Percentiles rank a stretch among this genome's conserved stretches.
Evolutionary conservation across 2,888 invertebrate species (phyloP).

Genomic region (Thereva nobilitata): DNA sequence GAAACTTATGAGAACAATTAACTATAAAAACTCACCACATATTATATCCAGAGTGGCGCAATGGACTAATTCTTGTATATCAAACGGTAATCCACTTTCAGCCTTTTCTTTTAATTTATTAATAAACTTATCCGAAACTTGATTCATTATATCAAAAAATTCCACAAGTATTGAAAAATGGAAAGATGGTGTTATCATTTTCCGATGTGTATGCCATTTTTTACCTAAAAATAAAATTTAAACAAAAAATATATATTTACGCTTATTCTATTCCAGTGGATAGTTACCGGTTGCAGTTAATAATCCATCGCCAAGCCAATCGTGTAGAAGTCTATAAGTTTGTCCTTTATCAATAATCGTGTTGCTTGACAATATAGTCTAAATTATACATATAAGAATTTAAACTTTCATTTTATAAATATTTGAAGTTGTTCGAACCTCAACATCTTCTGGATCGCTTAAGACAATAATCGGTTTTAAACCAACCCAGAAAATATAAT

Average conservation of each 20-base stretch:
- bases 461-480: conserved; percentile 45
- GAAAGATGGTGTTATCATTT: conserved; percentile 62
- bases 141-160: conserved; percentile 59
- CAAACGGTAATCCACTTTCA: conserved; percentile 51
- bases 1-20: too few relatives aligned
- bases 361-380: conserved; percentile 54
- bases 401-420: background rate
- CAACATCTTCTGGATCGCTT: conserved; percentile 47
- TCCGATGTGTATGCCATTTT: conserved; percentile 61
- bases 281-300: conserved; percentile 56
- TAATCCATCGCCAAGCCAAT: conserved; percentile 61
- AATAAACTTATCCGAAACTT: conserved; percentile 60
- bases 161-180: conserved; percentile 61
- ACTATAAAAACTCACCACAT: conserved; percentile 59
- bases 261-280: background rate
- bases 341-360: conserved; percentile 59
- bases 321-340: conserved; percentile 55
- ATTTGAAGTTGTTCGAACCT: conserved; percentile 44
- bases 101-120: conserved; percentile 48
- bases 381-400: background rate
- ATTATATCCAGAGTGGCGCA: conserved; percentile 61
- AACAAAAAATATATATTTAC: too few relatives aligned
- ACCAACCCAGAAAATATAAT: conserved; percentile 47
- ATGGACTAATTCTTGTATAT: conserved; percentile 60
- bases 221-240: conserved; percentile 47